These are phyloP conservation scores for Danio choprae DNA, from an alignment of 2,797 vertebrate genomes.

Conservation along the genomic window DNA sequence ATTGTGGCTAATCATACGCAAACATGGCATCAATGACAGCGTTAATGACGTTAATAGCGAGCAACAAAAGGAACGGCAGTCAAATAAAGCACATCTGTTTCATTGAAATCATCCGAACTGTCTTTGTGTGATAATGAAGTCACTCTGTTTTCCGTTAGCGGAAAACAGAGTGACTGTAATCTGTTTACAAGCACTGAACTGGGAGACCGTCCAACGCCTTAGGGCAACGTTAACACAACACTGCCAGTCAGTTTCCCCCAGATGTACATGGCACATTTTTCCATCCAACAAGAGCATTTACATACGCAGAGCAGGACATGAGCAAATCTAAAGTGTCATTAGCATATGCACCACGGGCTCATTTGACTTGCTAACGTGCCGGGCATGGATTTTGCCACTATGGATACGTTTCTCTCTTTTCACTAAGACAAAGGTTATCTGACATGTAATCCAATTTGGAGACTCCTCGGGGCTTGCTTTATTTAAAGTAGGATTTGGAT, in stretches of 20 bases:
- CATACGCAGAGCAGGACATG: conserved; percentile 54
- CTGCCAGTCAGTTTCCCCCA: conserved; percentile 47
- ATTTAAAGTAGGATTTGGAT: conserved; percentile 42
- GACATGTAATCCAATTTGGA: conserved; percentile 55
- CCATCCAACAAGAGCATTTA: conserved; percentile 61
- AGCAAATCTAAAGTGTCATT: conserved; percentile 64
- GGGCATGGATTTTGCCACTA: conserved; percentile 54
- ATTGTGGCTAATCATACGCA: background rate
- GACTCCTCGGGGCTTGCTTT: conserved; percentile 47
- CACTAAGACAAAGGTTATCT: conserved; percentile 57
- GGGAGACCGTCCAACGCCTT: conserved; percentile 50
- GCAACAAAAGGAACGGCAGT: background rate
- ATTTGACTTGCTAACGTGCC: conserved; percentile 64
- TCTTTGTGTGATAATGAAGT: conserved; percentile 36
- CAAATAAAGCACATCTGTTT: conserved; percentile 27
- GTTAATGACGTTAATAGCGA: background rate
- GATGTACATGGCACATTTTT: conserved; percentile 57
- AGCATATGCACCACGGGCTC: conserved; percentile 61
- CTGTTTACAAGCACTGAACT: conserved; percentile 47
- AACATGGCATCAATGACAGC: conserved; percentile 5
- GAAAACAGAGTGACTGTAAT: conserved; percentile 47
- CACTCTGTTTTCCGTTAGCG: too few species aligned
- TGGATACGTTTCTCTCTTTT: conserved; percentile 55
- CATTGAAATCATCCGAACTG: conserved; percentile 22
- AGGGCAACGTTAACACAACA: conserved; percentile 37